phyloP scores from a whole-genome alignment of 1,140 invertebrate species.

The Listronotus oregonensis region DNA sequence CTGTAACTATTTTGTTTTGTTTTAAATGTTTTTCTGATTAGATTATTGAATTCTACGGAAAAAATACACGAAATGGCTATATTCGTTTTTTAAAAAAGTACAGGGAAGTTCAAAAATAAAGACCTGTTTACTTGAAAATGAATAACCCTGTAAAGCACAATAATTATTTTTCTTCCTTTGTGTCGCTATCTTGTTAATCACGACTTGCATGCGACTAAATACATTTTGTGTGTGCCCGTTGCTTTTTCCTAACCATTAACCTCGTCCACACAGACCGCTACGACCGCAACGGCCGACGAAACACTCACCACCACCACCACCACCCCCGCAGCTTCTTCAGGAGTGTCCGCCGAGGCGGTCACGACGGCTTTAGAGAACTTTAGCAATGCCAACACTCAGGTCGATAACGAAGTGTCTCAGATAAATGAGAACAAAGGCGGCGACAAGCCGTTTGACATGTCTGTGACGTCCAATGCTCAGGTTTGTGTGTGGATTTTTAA shows the following conservation, averaged over 20 bases:
- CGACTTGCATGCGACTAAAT: too few relatives aligned
- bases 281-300: not conserved
- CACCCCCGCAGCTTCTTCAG: conserved; percentile 3
- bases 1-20: too few relatives aligned
- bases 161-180: too few relatives aligned
- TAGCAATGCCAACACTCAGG: conserved; percentile 32
- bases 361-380: conserved; percentile 36
- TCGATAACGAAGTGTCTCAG: conserved; percentile 54
- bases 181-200: too few relatives aligned
- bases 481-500: conserved; percentile 50
- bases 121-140: too few relatives aligned
- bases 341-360: conserved; percentile 34
- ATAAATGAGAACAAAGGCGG: conserved; percentile 56
- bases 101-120: too few relatives aligned
- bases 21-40: too few relatives aligned
- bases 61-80: too few relatives aligned
- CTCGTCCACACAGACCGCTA: conserved; percentile 1
- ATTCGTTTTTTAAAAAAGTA: too few relatives aligned
- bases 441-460: conserved; percentile 54
- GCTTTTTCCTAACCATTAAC: not conserved
- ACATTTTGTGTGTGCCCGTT: too few relatives aligned
- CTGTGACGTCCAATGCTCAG: conserved; percentile 59
- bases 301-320: not conserved
- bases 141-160: too few relatives aligned
- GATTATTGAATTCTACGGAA: too few relatives aligned